Evolutionary conservation across 2,888 invertebrate genomes (phyloP), one percentile per base, ranked within the genome.

Genomic region (Yponomeuta malinellus): DNA sequence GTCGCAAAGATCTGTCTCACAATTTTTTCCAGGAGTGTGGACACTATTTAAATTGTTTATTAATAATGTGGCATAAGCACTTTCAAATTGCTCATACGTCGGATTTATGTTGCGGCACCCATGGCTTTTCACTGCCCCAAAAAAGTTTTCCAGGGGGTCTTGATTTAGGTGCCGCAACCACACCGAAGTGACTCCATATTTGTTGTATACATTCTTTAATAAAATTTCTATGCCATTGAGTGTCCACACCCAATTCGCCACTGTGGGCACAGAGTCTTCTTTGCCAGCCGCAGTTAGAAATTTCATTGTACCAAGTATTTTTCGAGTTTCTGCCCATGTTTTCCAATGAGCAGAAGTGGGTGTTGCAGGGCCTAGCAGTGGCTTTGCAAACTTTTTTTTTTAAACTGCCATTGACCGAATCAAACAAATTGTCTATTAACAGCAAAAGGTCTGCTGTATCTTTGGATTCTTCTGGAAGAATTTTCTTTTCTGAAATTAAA

Each of bases 101-200:
- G 52, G 52, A 8, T 59, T 59, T 6, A 15, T 8, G 15, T 76
- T 74, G 10, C 74, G 71, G 37, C 73, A 74, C 59, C 75, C 75
- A 68, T 75, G 75, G 43, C 73, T 73, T 52, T 75, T 71, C n/a
- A 77, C 74, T 2, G 74, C 72, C 10, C 75, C 75, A 72, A 78
- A 77, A 71, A 77, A 75, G 48, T 74, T 77, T 73, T 78, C 76
- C 1, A 78, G 37, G 0, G 77, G 74, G 48, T 77, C 77, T 70
- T 78, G 77, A 63, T 78, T 77, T 0, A 77, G 68, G 72, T 78
- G 78, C 48, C 78, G 72, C 73, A 74, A 71, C 76, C 77, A 76
- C 33, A 78, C 69, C 2, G 76, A 76, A 2, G 71, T 72, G 8
- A 77, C 71, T 4, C 68, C 68, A 72, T 73, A 74, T 68, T 73